These are phyloP conservation scores for Equus przewalskii DNA, from an alignment of 2,113 vertebrate species.

Conservation along the genomic window DNA sequence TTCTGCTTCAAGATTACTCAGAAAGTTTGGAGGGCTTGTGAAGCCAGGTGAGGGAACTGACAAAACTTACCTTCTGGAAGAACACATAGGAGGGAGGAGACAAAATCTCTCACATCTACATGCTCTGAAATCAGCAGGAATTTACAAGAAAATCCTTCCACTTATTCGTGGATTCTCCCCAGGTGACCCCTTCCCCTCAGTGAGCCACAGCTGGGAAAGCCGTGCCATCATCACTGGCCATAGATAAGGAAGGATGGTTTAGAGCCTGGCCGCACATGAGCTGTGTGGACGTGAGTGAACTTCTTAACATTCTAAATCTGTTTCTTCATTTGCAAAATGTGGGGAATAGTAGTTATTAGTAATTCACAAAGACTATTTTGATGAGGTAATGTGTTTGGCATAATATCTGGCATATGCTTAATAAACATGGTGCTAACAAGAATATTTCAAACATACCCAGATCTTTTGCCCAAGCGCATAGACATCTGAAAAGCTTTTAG, in stretches of 20 bases:
- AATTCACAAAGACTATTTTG: not conserved
- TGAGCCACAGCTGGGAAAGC: not conserved
- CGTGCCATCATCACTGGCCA: fast-evolving
- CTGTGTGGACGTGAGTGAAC: no score
- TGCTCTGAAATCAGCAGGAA: not conserved
- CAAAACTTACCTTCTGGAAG: not conserved
- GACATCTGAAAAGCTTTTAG: not conserved
- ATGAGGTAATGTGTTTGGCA: not conserved
- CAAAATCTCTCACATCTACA: not conserved
- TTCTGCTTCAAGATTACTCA: not conserved
- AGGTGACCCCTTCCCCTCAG: no score
- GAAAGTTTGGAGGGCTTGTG: not conserved
- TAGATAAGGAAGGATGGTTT: fast-evolving
- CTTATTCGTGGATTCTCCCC: not conserved
- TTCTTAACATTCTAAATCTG: not conserved
- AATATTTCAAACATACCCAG: not conserved
- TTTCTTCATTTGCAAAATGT: not conserved
- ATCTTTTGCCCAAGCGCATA: not conserved
- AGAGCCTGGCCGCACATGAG: not conserved
- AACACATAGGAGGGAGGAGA: not conserved
- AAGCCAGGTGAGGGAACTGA: not conserved
- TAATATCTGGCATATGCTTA: not conserved
- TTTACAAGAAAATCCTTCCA: not conserved
- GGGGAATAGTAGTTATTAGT: not conserved
- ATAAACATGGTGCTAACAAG: not conserved